These are phyloP conservation scores for Oncorhynchus masou DNA, from an alignment of 2,113 vertebrate genomes.

Conservation along the genomic window DNA sequence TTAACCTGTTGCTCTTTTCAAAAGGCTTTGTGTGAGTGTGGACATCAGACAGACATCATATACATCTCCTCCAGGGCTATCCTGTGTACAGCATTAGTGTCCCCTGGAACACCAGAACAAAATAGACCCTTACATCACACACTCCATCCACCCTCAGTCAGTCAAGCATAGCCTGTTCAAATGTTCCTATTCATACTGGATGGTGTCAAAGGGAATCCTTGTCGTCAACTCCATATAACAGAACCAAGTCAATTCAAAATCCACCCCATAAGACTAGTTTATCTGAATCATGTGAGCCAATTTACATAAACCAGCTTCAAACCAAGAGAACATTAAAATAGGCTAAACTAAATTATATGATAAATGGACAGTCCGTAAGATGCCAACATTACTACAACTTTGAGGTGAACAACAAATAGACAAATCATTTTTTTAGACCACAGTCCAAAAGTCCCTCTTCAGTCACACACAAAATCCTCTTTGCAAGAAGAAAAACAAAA, in stretches of 20 bases:
- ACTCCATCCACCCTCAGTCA: conserved; percentile 47
- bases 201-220: conserved; percentile 16
- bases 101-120: conserved; percentile 52
- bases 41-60: conserved; percentile 39
- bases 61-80: conserved; percentile 37
- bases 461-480: too few relatives aligned
- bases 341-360: too few relatives aligned
- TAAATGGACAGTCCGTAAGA: too few relatives aligned
- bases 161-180: conserved; percentile 70
- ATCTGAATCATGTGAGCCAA: neutral
- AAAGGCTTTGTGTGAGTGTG: neutral
- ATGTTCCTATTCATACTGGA: conserved; percentile 36
- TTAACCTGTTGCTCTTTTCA: neutral
- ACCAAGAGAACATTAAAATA: too few relatives aligned
- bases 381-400: too few relatives aligned
- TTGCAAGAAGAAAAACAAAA: too few relatives aligned
- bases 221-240: conserved; percentile 28
- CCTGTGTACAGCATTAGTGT: conserved; percentile 42
- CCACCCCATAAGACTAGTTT: neutral
- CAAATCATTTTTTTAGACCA: too few relatives aligned
- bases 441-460: too few relatives aligned
- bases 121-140: conserved; percentile 72
- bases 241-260: neutral
- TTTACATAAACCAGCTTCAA: too few relatives aligned
- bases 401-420: too few relatives aligned